phyloP scores from a whole-genome alignment of 2,888 invertebrate species.

The Lasioglossum calceatum region DNA sequence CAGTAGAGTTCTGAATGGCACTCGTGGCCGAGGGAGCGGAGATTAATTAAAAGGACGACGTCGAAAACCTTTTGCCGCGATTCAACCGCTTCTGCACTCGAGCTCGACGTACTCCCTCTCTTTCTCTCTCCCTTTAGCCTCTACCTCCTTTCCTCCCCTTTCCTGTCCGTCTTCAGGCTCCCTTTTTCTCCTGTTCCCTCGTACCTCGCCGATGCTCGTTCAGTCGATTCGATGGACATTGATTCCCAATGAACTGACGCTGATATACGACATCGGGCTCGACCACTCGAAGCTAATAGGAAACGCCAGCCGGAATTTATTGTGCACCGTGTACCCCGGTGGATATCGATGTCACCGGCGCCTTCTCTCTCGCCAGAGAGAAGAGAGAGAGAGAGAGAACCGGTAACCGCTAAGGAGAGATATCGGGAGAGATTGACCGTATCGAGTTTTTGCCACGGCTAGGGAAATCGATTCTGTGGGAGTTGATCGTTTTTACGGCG shows the following conservation, averaged over 20 bases:
- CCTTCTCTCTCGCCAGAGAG: not conserved
- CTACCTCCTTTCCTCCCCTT: not conserved
- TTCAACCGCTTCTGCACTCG: constrained; percentile 41
- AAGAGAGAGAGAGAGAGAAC: not conserved
- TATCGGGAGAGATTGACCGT: constrained; percentile 36
- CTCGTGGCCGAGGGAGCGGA: constrained; percentile 60
- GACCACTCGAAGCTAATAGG: constrained; percentile 67
- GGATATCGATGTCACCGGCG: constrained; percentile 54
- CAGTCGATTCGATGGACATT: constrained; percentile 60
- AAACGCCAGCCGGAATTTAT: constrained; percentile 66
- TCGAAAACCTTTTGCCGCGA: constrained; percentile 69
- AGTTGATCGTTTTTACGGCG: constrained; percentile 6
- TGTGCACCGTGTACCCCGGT: constrained; percentile 42
- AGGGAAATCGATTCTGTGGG: constrained; percentile 42
- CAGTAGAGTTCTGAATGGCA: constrained; percentile 57
- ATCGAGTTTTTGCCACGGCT: not conserved
- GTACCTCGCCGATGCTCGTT: constrained; percentile 7
- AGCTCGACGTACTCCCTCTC: constrained; percentile 10
- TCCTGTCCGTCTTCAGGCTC: constrained; percentile 5
- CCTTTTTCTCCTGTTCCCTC: not conserved
- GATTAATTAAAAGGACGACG: constrained; percentile 74
- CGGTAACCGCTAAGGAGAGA: constrained; percentile 47
- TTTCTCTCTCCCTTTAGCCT: not conserved
- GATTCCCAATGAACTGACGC: constrained; percentile 71
- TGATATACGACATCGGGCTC: constrained; percentile 66